Conservation (phyloP, 2,888 invertebrate genomes). For the Platerodrilus igneus region DNA sequence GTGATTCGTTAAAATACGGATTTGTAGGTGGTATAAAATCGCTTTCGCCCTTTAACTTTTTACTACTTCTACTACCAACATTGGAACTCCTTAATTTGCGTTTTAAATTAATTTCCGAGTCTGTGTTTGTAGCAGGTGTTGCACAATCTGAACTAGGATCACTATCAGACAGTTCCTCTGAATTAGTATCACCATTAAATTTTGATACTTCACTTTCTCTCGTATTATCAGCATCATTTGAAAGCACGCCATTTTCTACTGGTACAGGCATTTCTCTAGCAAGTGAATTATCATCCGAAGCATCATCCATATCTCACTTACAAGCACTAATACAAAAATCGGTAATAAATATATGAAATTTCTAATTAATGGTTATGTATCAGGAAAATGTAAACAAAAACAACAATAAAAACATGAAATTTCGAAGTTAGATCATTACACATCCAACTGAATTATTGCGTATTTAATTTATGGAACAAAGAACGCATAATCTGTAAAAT, state of each 20-base stretch:
- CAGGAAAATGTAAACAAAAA: constrained; percentile 4
- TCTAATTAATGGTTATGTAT: constrained; percentile 17
- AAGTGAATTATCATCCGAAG: constrained; percentile 34
- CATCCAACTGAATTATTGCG: too few species aligned
- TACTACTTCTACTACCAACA: constrained; percentile 25
- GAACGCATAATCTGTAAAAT: too few species aligned
- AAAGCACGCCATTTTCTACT: constrained; percentile 39
- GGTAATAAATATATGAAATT: too few species aligned
- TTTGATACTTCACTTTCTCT: constrained; percentile 26
- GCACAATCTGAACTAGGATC: constrained; percentile 45
- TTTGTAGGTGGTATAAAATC: constrained; percentile 37
- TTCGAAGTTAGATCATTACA: too few species aligned
- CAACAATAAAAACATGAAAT: constrained; percentile 6
- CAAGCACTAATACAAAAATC: not conserved
- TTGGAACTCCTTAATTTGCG: constrained; percentile 16
- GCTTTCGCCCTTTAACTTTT: constrained; percentile 15
- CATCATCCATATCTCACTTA: constrained; percentile 50
- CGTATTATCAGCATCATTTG: constrained; percentile 28
- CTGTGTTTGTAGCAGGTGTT: constrained; percentile 46
- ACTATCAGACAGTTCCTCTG: constrained; percentile 32
- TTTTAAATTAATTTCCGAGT: constrained; percentile 25
- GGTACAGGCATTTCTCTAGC: constrained; percentile 25
- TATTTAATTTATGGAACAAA: too few species aligned
- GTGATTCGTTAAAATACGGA: constrained; percentile 45
- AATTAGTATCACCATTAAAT: constrained; percentile 40